These are phyloP conservation scores for Lordiphosa collinella DNA, from an alignment of 1,140 invertebrate species.

Conservation along the genomic window DNA sequence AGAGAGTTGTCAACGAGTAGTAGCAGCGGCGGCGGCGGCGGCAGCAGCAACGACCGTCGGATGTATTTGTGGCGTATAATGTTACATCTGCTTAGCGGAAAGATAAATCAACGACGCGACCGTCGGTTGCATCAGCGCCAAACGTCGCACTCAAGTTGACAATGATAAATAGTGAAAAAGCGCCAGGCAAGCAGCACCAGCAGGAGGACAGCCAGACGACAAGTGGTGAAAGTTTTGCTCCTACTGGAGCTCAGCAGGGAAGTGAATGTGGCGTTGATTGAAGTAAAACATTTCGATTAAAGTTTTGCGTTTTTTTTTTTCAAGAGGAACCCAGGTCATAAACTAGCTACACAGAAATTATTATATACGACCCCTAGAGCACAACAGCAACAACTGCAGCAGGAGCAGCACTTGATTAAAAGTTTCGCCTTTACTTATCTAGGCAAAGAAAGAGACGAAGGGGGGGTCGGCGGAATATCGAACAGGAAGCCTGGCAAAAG, in stretches of 20 bases:
- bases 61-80: constrained; percentile 78
- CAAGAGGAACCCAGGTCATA: constrained; percentile 49
- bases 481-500: constrained; percentile 47
- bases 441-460: not conserved
- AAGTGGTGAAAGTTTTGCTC: constrained; percentile 70
- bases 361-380: constrained; percentile 20
- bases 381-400: constrained; percentile 24
- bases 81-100: constrained; percentile 77
- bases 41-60: constrained; percentile 45
- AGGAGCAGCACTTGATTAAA: constrained; percentile 65
- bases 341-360: constrained; percentile 57
- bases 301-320: constrained; percentile 44
- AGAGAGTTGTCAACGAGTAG: constrained; percentile 58
- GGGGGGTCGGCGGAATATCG: constrained; percentile 33
- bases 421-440: constrained; percentile 54
- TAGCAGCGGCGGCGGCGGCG: not conserved
- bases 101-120: constrained; percentile 70
- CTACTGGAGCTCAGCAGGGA: constrained; percentile 12
- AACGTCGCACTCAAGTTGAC: constrained; percentile 76
- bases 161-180: constrained; percentile 78
- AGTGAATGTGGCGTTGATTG: constrained; percentile 51
- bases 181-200: constrained; percentile 45
- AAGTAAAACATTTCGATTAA: constrained; percentile 78
- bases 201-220: constrained; percentile 19
- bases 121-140: constrained; percentile 63